phyloP scores from a whole-genome alignment of 2,797 vertebrate species.

The Nasua narica region DNA sequence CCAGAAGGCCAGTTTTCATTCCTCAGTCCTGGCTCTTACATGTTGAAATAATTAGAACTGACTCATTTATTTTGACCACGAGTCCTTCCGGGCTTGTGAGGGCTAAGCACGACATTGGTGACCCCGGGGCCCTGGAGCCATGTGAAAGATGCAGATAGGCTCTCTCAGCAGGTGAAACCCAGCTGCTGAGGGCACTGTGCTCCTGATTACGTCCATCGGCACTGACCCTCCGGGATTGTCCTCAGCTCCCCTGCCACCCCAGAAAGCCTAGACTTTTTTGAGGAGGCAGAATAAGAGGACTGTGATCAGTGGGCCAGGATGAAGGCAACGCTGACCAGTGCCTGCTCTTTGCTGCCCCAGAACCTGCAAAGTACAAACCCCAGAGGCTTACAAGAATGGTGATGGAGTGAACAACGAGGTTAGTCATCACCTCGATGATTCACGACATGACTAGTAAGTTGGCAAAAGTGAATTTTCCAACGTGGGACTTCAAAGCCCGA shows the following conservation, averaged over 20 bases:
- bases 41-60: slow-evolving; percentile 30
- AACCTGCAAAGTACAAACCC: neutral
- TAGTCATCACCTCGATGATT: slow-evolving; percentile 54
- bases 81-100: neutral
- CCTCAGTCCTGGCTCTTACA: slow-evolving; percentile 6
- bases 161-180: neutral
- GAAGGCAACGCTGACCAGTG: accelerated
- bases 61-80: slow-evolving; percentile 22
- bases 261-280: neutral
- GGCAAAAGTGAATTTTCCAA: slow-evolving; percentile 74
- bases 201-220: neutral
- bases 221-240: neutral
- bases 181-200: accelerated
- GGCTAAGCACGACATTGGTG: neutral
- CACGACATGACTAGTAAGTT: slow-evolving; percentile 59
- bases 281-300: neutral
- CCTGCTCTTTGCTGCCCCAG: neutral
- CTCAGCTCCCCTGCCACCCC: neutral
- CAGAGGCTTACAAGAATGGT: neutral
- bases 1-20: slow-evolving; percentile 40
- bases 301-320: accelerated
- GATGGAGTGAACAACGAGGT: slow-evolving; percentile 16
- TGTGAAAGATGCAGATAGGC: neutral
- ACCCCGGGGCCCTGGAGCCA: neutral
- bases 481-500: slow-evolving; percentile 51